Base-by-base conservation (phyloP, 2,888 invertebrate genomes). In the Diarsia brunnea region DNA sequence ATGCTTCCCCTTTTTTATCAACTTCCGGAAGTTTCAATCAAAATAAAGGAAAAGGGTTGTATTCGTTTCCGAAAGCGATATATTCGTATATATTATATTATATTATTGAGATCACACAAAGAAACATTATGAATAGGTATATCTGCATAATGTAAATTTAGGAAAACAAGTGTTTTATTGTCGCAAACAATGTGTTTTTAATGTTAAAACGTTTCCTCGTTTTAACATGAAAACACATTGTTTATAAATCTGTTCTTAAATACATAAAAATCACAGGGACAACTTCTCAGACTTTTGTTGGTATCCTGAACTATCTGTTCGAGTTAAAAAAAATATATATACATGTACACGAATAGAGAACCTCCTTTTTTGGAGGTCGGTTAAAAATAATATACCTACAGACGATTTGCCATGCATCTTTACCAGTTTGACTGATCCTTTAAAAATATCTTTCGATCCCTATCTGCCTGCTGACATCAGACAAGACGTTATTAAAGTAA, bases 1-100 rank as follows among this genome's bases (percentile, higher is more conserved):
- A 72, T 55, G 16, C 31, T 81, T 66, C 60, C 80, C 51, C n/a
- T 16, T 60, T 43, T 81, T 68, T 81, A 71, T 69, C 43, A 27
- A 24, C 51, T 55, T 53, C 16, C 61, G 72, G 61, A 72, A 51
- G 49, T 69, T 77, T 69, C 72, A 71, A 69, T 72, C 72, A 55
- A 47, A 38, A 21, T 60, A 14, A 58, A 21, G 82, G 72, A 78
- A 81, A 69, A n/a, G 49, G 73, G 61, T 55, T 64, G 24, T 21
- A 58, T 27, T 53, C 14, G 49, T 61, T 81, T 72, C 82, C 60
- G 49, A 45, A 61, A 66, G 4, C 49, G 49, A 77, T 73, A 47
- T 63, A 55, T 66, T 66, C n/a, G n/a, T n/a, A n/a, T n/a, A n/a
- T n/a, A 19, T 19, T 31, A n/a, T 1, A 2, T 31, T 27, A 27